These are phyloP conservation scores for Gnathochromis pfefferi DNA, from an alignment of 2,113 vertebrate species.

Conservation along the genomic window DNA sequence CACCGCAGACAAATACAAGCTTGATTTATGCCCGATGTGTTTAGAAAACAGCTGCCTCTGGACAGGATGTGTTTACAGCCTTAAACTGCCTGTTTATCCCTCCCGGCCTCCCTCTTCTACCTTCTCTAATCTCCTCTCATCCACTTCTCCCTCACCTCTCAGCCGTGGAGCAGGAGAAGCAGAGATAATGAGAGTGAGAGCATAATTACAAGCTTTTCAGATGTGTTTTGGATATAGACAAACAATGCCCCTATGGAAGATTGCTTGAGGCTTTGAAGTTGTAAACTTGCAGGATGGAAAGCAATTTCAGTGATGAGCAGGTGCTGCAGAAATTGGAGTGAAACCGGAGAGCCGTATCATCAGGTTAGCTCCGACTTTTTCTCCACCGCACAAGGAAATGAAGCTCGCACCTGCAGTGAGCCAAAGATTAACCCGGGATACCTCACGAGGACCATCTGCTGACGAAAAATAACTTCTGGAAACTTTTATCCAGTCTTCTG, in stretches of 20 bases:
- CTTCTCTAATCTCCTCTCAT: conserved; percentile 39
- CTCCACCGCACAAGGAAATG: not conserved
- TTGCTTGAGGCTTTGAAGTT: conserved; percentile 27
- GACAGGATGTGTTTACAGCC: conserved; percentile 47
- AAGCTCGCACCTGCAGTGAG: conserved; percentile 42
- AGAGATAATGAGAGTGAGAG: conserved; percentile 38
- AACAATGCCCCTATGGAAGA: conserved; percentile 12
- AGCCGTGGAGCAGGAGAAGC: conserved; percentile 23
- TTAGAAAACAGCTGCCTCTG: conserved; percentile 27
- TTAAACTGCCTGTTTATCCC: conserved; percentile 49
- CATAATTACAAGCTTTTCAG: conserved; percentile 37
- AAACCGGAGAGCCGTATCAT: conserved; percentile 30
- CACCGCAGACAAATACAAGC: not conserved
- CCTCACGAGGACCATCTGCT: not conserved
- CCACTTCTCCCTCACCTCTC: conserved; percentile 5
- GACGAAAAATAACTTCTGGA: not conserved
- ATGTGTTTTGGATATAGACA: conserved; percentile 48
- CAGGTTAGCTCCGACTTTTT: not conserved
- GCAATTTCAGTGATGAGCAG: conserved; percentile 44
- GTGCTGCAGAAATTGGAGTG: conserved; percentile 27
- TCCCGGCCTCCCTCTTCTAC: conserved; percentile 39
- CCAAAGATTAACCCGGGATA: not conserved
- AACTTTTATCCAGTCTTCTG: conserved; percentile 20
- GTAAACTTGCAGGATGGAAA: not conserved
- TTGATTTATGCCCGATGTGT: conserved; percentile 27